Evolutionary conservation across 2,888 invertebrate species (phyloP).

Genomic region (Ganaspis brasiliensis): DNA sequence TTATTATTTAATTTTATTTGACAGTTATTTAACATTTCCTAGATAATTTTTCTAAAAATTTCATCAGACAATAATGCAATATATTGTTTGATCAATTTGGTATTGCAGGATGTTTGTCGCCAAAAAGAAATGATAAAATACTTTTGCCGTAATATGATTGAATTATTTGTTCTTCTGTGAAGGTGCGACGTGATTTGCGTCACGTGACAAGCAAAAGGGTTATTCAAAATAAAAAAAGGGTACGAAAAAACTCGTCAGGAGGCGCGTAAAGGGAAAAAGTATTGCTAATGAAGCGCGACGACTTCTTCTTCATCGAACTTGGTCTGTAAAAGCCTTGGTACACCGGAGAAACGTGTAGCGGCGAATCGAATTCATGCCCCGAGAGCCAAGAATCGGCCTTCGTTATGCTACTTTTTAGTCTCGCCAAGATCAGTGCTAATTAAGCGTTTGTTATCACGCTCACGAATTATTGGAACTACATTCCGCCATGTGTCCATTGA

Average conservation of each 20-base stretch:
- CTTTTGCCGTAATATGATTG: no score
- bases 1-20: no score
- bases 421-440: conserved; percentile 46
- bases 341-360: conserved; percentile 67
- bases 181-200: no score
- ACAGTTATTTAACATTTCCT: no score
- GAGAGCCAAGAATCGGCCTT: conserved; percentile 41
- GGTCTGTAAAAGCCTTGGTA: conserved; percentile 68
- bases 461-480: conserved; percentile 45
- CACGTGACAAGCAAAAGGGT: conserved; percentile 57
- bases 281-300: conserved; percentile 76
- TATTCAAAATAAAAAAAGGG: conserved; percentile 62
- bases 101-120: no score
- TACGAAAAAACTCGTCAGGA: conserved; percentile 65
- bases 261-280: conserved; percentile 65
- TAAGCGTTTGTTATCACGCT: conserved; percentile 50
- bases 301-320: conserved; percentile 69
- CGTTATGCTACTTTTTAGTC: conserved; percentile 48
- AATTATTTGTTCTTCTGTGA: conserved; percentile 13
- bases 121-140: no score
- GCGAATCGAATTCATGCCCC: conserved; percentile 68
- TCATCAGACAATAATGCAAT: no score
- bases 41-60: no score
- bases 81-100: no score
- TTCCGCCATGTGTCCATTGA: conserved; percentile 30